phyloP scores from a whole-genome alignment of 1,140 invertebrate species.

The Zaprionus davidi region DNA sequence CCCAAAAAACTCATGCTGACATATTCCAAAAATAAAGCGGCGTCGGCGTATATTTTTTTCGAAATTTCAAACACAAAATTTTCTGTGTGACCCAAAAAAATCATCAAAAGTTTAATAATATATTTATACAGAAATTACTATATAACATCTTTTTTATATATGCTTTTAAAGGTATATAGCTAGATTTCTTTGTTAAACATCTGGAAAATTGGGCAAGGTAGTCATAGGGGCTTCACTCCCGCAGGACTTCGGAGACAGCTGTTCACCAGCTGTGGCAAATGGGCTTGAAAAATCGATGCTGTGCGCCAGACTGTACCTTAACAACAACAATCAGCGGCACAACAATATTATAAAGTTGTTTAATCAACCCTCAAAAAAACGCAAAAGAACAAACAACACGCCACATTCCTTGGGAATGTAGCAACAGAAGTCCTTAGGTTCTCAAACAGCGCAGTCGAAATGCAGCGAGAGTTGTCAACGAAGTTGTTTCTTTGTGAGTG shows the following conservation, averaged over 20 bases:
- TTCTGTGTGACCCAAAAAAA: not conserved
- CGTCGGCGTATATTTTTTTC: not conserved
- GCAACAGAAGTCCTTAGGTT: not conserved
- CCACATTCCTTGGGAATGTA: not conserved
- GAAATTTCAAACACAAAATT: not conserved
- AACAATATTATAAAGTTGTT: slow-evolving; percentile 7
- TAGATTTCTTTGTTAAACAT: not conserved
- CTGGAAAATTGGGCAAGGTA: not conserved
- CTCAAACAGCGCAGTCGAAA: not conserved
- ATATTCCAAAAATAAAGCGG: slow-evolving; percentile 1
- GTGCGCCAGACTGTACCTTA: not conserved
- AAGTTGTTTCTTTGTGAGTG: slow-evolving; percentile 5
- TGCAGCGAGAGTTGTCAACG: slow-evolving; percentile 1
- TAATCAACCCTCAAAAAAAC: slow-evolving; percentile 16
- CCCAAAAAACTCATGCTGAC: not conserved
- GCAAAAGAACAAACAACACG: not conserved
- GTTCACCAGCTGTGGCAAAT: not conserved
- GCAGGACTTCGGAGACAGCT: not conserved
- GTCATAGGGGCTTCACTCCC: not conserved
- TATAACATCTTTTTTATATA: not conserved
- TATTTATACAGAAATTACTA: not conserved
- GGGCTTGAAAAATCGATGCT: slow-evolving; percentile 35
- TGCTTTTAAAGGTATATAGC: not conserved
- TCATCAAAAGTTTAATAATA: not conserved
- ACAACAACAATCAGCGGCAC: not conserved